Conservation (phyloP, 2,113 vertebrate species). For the Hemiscyllium ocellatum region DNA sequence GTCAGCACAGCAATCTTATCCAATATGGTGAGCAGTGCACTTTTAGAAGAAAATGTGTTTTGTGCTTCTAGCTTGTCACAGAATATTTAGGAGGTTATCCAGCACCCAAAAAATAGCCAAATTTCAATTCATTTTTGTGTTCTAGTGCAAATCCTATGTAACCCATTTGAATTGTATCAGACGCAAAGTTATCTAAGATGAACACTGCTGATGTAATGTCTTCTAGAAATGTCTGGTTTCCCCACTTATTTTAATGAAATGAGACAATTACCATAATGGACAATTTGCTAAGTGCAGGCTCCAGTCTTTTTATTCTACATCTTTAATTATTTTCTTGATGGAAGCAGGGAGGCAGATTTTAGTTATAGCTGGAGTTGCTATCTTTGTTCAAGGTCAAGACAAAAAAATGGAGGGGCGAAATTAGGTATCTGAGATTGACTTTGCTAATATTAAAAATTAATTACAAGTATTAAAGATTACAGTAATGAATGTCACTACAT, state of each 20-base stretch:
- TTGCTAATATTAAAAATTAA: neutral
- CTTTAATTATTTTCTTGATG: neutral
- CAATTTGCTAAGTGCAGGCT: neutral
- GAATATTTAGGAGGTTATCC: neutral
- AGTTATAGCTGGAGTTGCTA: neutral
- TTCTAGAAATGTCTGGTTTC: neutral
- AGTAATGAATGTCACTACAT: neutral
- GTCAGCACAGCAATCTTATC: neutral
- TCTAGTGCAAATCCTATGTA: neutral
- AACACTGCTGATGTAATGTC: neutral
- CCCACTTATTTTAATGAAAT: neutral
- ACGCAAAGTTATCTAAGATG: neutral
- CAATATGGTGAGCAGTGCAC: neutral
- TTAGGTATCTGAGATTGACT: neutral
- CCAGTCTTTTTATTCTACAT: neutral
- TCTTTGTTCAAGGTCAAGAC: neutral
- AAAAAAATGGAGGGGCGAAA: neutral
- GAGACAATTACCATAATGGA: neutral
- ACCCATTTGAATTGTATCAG: neutral
- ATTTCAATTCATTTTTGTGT: neutral
- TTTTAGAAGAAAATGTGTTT: neutral
- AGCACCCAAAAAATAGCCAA: neutral
- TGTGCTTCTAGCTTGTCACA: neutral
- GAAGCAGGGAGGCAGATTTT: neutral
- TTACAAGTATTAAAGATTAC: neutral